A percentile compares a stretch with the other conserved stretches of the same genome.
phyloP scores from a whole-genome alignment of 2,888 invertebrate genomes.

The Blomia tropicalis region DNA sequence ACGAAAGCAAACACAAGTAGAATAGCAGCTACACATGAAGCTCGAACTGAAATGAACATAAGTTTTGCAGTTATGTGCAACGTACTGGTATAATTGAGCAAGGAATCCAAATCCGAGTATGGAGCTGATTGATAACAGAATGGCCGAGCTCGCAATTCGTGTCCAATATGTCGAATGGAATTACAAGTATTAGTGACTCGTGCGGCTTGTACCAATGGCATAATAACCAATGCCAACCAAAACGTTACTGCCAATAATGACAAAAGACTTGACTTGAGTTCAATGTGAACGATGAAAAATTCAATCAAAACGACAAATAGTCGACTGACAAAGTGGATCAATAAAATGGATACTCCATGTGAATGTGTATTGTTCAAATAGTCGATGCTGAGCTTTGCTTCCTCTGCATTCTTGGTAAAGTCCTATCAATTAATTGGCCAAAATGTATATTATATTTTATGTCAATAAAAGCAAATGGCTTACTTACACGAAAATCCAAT shows the following conservation, averaged over 20 bases:
- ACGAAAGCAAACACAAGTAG: background rate
- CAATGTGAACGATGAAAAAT: conserved; percentile 32
- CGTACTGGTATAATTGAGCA: conserved; percentile 57
- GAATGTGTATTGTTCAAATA: conserved; percentile 60
- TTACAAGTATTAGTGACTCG: conserved; percentile 55
- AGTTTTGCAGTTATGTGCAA: conserved; percentile 56
- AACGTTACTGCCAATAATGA: conserved; percentile 32
- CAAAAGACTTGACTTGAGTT: conserved; percentile 23
- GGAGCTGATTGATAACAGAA: conserved; percentile 63
- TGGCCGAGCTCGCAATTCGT: conserved; percentile 58
- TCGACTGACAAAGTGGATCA: conserved; percentile 39
- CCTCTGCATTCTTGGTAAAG: conserved; percentile 36
- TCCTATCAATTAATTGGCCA: conserved; percentile 16
- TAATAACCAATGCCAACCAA: conserved; percentile 49
- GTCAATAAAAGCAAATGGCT: background rate
- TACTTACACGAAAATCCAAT: conserved; percentile 25
- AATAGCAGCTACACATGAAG: conserved; percentile 38
- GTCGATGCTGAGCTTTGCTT: conserved; percentile 56
- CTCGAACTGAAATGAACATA: conserved; percentile 54
- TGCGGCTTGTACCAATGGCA: conserved; percentile 61
- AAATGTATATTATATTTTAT: background rate
- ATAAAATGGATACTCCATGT: conserved; percentile 58
- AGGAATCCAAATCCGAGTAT: conserved; percentile 55
- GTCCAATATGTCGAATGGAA: conserved; percentile 54
- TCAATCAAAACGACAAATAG: conserved; percentile 34